phyloP scores from a whole-genome alignment of 2,113 vertebrate genomes.

The Pampusana beccarii region DNA sequence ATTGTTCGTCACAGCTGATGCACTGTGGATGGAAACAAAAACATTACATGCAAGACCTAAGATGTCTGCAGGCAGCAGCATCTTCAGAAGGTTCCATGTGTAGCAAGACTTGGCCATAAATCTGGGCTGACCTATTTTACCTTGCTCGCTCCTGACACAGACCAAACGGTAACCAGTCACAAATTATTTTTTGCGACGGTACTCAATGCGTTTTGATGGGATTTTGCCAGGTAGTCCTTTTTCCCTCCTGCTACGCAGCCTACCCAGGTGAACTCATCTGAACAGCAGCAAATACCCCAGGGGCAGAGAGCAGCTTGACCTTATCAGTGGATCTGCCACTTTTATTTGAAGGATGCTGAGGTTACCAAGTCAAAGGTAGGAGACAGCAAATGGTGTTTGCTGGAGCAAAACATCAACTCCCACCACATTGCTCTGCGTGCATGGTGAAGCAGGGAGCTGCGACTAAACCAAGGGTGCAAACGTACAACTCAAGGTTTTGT shows the following conservation, averaged over 20 bases:
- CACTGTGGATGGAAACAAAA: neutral
- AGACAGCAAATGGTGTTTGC: neutral
- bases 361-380: neutral
- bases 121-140: neutral
- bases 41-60: neutral
- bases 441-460: neutral
- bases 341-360: neutral
- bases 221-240: neutral
- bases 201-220: neutral
- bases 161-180: neutral
- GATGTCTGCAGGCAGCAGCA: neutral
- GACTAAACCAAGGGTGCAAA: neutral
- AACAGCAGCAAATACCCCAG: neutral
- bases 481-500: neutral
- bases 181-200: neutral
- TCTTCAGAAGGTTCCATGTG: neutral
- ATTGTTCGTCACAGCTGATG: accelerated
- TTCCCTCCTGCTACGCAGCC: neutral
- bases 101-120: neutral
- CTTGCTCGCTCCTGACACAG: neutral
- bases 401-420: neutral
- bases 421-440: accelerated
- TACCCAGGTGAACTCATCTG: neutral
- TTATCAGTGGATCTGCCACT: neutral
- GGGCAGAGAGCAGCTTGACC: slow-evolving; percentile 17